Percentiles rank a stretch among this genome's conserved stretches.
Conservation (phyloP, 2,888 invertebrate species). For the Malthinus flaveolus region DNA sequence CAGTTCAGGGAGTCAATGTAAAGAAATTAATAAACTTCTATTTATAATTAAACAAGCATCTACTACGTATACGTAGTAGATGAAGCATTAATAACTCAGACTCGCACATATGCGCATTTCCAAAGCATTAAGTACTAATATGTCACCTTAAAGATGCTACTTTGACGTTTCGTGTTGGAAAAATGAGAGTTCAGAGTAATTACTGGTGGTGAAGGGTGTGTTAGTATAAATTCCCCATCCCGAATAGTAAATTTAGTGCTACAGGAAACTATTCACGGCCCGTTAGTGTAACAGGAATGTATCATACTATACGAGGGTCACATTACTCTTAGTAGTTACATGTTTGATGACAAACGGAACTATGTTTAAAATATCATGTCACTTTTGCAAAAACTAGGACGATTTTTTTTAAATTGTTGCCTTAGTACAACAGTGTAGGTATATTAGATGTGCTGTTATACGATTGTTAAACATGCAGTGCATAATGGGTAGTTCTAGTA, state of each 20-base stretch:
- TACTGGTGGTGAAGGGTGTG: constrained; percentile 41
- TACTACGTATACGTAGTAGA: too few species aligned
- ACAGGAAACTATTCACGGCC: constrained; percentile 40
- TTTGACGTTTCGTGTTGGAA: constrained; percentile 7
- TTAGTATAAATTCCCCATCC: constrained; percentile 36
- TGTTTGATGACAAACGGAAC: constrained; percentile 43
- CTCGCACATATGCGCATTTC: too few species aligned
- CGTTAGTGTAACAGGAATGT: constrained; percentile 43
- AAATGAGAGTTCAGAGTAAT: constrained; percentile 37
- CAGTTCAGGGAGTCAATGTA: too few species aligned
- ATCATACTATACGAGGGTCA: constrained; percentile 33
- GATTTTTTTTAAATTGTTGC: constrained; percentile 1
- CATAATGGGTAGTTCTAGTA: constrained; percentile 37
- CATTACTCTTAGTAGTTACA: constrained; percentile 39
- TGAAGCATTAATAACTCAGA: too few species aligned
- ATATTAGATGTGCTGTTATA: constrained; percentile 7
- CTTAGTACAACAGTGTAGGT: not conserved
- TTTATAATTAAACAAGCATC: too few species aligned
- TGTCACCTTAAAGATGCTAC: not conserved
- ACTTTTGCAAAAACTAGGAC: not conserved
- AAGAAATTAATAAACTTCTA: too few species aligned
- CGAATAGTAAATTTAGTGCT: constrained; percentile 35
- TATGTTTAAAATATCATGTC: constrained; percentile 32
- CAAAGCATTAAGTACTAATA: not conserved
- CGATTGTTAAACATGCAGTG: constrained; percentile 31